Conservation (phyloP, 2,797 vertebrate genomes). For the Sarcoramphus papa region DNA sequence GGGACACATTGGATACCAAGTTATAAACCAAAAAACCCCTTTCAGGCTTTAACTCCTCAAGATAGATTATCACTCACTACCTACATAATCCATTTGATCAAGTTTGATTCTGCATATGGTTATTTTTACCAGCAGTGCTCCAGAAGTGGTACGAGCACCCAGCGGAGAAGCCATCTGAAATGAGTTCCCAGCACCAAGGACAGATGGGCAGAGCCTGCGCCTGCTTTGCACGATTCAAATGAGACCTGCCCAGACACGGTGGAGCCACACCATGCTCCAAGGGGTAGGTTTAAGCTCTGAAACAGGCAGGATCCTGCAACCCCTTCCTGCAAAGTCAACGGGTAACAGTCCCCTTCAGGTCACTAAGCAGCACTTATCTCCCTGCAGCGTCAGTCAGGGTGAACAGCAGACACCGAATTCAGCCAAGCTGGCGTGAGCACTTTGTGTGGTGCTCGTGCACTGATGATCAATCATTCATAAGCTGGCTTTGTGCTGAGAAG, state of each 20-base stretch:
- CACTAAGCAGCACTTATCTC: neutral
- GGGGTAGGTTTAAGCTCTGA: neutral
- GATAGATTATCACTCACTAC: neutral
- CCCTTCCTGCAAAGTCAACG: neutral
- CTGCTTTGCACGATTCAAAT: accelerated
- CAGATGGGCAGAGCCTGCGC: accelerated
- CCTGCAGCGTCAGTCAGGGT: neutral
- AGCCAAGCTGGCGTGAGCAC: neutral
- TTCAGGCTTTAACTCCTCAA: neutral
- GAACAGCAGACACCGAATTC: neutral
- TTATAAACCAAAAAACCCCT: neutral
- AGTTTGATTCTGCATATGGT: neutral
- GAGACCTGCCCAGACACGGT: accelerated
- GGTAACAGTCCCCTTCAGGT: neutral
- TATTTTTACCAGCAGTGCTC: neutral
- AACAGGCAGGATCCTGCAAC: neutral
- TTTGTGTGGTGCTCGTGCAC: neutral
- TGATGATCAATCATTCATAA: conserved; percentile 27
- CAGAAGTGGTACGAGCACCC: neutral
- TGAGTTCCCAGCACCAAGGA: neutral
- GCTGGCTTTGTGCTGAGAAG: conserved; percentile 28
- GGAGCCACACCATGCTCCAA: neutral
- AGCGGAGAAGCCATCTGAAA: neutral
- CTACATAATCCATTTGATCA: neutral
- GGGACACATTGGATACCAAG: neutral